Evolutionary conservation across 92 coral and sea anemone species (phyloP).

Genomic region (Actinernus sp.): DNA sequence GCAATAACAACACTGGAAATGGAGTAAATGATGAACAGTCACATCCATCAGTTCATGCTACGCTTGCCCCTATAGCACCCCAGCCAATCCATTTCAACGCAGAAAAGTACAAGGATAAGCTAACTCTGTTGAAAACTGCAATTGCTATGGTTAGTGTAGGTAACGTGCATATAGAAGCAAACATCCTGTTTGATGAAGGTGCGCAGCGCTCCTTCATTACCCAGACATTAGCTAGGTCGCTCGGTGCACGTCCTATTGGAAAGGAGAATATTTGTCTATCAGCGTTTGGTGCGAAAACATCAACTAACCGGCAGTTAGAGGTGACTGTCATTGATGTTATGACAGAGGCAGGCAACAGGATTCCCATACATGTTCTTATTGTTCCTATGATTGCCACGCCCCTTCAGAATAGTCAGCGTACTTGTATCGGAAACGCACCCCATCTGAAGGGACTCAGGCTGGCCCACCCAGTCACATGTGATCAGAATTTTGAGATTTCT

Average conservation of each 20-base stretch:
- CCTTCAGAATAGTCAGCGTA: not conserved
- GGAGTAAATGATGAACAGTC: no score
- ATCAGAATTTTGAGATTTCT: conserved; percentile 12
- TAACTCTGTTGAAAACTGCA: conserved; percentile 26
- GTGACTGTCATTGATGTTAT: not conserved
- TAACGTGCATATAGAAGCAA: not conserved
- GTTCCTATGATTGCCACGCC: conserved; percentile 51
- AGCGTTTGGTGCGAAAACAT: conserved; percentile 17
- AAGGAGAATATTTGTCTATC: conserved; percentile 21
- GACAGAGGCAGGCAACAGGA: not conserved
- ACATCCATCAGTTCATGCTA: no score
- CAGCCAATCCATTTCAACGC: no score
- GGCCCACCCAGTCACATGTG: conserved; percentile 28
- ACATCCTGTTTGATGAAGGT: conserved; percentile 45
- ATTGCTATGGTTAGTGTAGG: not conserved
- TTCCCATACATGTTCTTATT: conserved; percentile 37
- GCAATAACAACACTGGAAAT: no score
- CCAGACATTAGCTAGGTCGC: not conserved
- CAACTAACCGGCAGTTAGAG: conserved; percentile 24
- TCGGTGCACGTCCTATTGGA: not conserved
- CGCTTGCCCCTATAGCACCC: no score
- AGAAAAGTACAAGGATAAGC: conserved; percentile 16
- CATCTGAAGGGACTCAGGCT: conserved; percentile 33
- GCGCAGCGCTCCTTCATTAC: conserved; percentile 50
- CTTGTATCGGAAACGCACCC: conserved; percentile 10